Conservation (phyloP, 2,888 invertebrate genomes). For the Mellilla xanthometata region DNA sequence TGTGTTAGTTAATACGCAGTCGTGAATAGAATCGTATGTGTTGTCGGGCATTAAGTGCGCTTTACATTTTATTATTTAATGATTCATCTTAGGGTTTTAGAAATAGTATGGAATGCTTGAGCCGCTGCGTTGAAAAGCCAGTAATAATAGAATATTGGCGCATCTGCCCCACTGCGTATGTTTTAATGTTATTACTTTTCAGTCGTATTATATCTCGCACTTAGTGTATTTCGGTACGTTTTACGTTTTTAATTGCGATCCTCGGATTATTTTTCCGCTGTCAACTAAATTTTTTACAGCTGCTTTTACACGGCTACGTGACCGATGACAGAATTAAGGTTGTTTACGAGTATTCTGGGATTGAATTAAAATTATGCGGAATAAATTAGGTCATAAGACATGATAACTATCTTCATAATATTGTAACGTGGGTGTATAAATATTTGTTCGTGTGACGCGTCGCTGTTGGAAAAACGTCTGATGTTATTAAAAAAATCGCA, state of each 20-base stretch:
- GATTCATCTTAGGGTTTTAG: conserved; percentile 82
- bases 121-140: conserved; percentile 74
- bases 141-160: conserved; percentile 82
- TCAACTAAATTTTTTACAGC: conserved; percentile 71
- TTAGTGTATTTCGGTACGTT: conserved; percentile 71
- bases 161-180: conserved; percentile 76
- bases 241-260: conserved; percentile 78
- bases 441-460: conserved; percentile 43
- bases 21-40: conserved; percentile 70
- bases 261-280: conserved; percentile 68
- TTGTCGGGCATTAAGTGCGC: conserved; percentile 79
- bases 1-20: conserved; percentile 69
- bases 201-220: conserved; percentile 67
- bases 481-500: conserved; percentile 33
- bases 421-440: conserved; percentile 48
- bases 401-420: conserved; percentile 56
- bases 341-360: conserved; percentile 66
- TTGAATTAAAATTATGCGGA: conserved; percentile 63
- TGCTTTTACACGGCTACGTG: conserved; percentile 68
- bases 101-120: conserved; percentile 79
- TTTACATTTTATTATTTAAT: conserved; percentile 82
- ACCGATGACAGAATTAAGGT: conserved; percentile 77
- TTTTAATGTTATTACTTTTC: conserved; percentile 77
- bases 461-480: conserved; percentile 39
- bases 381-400: conserved; percentile 65